These are phyloP conservation scores for Cephalopterus ornatus DNA, from an alignment of 2,113 vertebrate genomes.

Conservation along the genomic window DNA sequence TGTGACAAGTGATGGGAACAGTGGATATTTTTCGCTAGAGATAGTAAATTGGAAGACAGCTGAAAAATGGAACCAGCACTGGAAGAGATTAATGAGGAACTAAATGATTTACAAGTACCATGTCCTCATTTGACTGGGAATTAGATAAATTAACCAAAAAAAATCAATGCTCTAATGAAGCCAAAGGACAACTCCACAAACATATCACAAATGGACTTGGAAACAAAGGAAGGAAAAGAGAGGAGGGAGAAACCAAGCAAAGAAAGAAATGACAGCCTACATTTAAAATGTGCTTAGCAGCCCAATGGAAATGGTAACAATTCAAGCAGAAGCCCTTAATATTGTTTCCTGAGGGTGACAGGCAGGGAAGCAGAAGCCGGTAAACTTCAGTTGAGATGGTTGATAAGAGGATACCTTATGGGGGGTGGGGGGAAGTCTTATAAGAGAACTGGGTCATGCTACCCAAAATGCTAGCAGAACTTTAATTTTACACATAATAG, in stretches of 20 bases:
- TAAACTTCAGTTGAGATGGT: neutral
- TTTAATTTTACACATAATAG: neutral
- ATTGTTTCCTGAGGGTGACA: neutral
- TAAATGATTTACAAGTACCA: slow-evolving; percentile 49
- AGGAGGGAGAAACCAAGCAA: neutral
- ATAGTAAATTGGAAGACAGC: slow-evolving; percentile 35
- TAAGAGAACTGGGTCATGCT: neutral
- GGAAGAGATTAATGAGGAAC: slow-evolving; percentile 63
- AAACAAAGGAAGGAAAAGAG: neutral
- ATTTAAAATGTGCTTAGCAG: neutral
- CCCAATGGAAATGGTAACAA: neutral
- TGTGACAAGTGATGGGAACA: slow-evolving; percentile 48
- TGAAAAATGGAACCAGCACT: slow-evolving; percentile 12
- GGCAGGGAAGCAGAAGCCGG: neutral
- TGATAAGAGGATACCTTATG: neutral
- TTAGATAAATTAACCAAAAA: slow-evolving; percentile 54
- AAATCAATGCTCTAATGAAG: slow-evolving; percentile 35
- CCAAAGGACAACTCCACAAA: slow-evolving; percentile 13
- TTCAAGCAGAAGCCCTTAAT: neutral
- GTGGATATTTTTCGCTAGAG: neutral
- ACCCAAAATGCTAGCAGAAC: neutral
- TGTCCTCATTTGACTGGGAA: slow-evolving; percentile 61
- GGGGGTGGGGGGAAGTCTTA: neutral
- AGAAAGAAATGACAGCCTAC: neutral
- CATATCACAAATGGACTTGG: slow-evolving; percentile 6